Evolutionary conservation across 1,140 invertebrate species (phyloP).

Genomic region (Seison nebaliae): DNA sequence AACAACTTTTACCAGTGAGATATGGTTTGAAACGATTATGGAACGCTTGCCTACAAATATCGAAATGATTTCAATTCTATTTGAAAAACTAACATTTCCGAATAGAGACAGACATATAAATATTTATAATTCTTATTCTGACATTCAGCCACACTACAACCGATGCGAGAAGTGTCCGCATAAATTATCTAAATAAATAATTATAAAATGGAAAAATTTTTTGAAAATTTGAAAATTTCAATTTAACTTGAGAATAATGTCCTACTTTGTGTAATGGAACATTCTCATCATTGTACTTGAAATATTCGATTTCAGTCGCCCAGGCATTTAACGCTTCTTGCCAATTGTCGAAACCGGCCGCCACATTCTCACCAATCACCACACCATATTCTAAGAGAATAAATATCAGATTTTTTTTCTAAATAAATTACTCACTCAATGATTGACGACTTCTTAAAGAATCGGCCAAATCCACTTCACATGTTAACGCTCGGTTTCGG

Average conservation of each 20-base stretch:
- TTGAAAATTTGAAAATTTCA: not conserved
- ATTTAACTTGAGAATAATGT: slow-evolving; percentile 12
- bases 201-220: not conserved
- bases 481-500: slow-evolving; percentile 7
- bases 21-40: slow-evolving; percentile 8
- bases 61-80: not conserved
- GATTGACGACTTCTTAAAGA: slow-evolving; percentile 8
- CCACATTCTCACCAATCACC: slow-evolving; percentile 12
- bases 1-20: slow-evolving; percentile 8
- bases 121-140: slow-evolving; percentile 7
- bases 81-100: slow-evolving; percentile 6
- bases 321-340: slow-evolving; percentile 5
- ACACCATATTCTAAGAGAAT: slow-evolving; percentile 2
- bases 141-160: slow-evolving; percentile 8
- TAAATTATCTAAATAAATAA: slow-evolving; percentile 10
- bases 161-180: slow-evolving; percentile 7
- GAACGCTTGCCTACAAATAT: slow-evolving; percentile 10
- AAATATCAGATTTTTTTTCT: not conserved
- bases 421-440: slow-evolving; percentile 1
- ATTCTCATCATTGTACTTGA: slow-evolving; percentile 8
- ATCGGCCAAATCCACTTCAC: slow-evolving; percentile 7
- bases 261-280: slow-evolving; percentile 2
- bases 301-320: slow-evolving; percentile 9
- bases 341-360: slow-evolving; percentile 11
- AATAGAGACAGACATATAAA: slow-evolving; percentile 11